phyloP scores from a whole-genome alignment of 2,113 vertebrate genomes.

The Gadus chalcogrammus region DNA sequence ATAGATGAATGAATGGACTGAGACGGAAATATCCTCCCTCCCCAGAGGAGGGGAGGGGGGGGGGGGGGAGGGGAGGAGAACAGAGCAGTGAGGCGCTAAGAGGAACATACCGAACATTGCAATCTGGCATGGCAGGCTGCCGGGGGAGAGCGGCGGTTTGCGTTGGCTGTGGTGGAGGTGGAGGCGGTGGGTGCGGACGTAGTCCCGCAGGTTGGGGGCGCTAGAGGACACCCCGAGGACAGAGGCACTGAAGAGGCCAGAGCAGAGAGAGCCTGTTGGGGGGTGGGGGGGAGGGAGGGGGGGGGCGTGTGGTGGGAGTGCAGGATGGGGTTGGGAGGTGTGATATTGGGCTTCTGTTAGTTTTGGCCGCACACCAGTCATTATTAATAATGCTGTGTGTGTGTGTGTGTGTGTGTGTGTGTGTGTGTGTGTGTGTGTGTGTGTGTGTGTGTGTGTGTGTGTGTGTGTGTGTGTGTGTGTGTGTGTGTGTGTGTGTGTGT shows the following conservation, averaged over 20 bases:
- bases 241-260: conserved; percentile 95
- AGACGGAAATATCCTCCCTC: background rate
- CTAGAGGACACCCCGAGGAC: conserved; percentile 94
- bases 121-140: conserved; percentile 81
- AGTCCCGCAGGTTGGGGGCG: conserved; percentile 96
- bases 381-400: conserved; percentile 30
- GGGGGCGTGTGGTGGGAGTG: background rate
- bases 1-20: too few species aligned
- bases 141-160: conserved; percentile 85
- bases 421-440: background rate
- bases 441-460: conserved; percentile 19
- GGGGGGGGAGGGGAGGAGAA: conserved; percentile 7
- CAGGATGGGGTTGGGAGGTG: conserved; percentile 15
- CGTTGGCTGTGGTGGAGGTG: conserved; percentile 51
- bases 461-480: background rate
- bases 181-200: conserved; percentile 82
- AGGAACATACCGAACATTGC: conserved; percentile 86
- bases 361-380: conserved; percentile 72
- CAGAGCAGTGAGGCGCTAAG: conserved; percentile 8
- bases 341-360: conserved; percentile 63
- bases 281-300: conserved; percentile 9
- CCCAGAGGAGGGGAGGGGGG: background rate
- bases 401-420: conserved; percentile 13
- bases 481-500: too few species aligned
- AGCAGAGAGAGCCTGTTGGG: conserved; percentile 88